These are phyloP conservation scores for Amblyopsis hoosieri DNA, from an alignment of 2,797 vertebrate species.

Conservation along the genomic window DNA sequence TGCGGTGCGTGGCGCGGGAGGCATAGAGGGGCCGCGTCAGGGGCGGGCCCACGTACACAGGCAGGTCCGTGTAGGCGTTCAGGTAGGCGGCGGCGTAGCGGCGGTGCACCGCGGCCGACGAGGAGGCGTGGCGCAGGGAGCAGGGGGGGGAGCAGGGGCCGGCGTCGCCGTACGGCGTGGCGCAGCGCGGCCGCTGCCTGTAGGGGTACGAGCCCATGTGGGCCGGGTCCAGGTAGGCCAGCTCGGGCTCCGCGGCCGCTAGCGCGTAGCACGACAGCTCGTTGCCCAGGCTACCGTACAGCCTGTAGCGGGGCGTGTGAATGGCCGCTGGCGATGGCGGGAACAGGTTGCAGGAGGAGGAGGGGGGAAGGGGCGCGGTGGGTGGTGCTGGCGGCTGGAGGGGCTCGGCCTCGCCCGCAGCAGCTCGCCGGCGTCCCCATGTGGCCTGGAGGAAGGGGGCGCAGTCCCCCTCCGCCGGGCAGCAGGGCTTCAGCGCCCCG, in stretches of 20 bases:
- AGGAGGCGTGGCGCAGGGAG: slow-evolving; percentile 75
- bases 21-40: slow-evolving; percentile 64
- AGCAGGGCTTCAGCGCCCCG: slow-evolving; percentile 68
- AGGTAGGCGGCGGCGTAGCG: slow-evolving; percentile 81
- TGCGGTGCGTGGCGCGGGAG: slow-evolving; percentile 74
- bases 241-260: slow-evolving; percentile 65
- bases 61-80: slow-evolving; percentile 82
- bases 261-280: slow-evolving; percentile 75
- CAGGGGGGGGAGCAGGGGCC: slow-evolving; percentile 42
- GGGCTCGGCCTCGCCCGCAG: slow-evolving; percentile 73
- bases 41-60: slow-evolving; percentile 76
- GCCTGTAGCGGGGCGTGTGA: slow-evolving; percentile 44
- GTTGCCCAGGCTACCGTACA: slow-evolving; percentile 69
- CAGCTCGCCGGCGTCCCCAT: slow-evolving; percentile 70
- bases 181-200: slow-evolving; percentile 74
- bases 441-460: slow-evolving; percentile 79
- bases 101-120: slow-evolving; percentile 79
- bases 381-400: slow-evolving; percentile 46
- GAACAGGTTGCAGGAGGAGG: slow-evolving; percentile 75
- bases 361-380: slow-evolving; percentile 77
- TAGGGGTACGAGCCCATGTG: slow-evolving; percentile 78
- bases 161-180: slow-evolving; percentile 33
- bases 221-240: slow-evolving; percentile 79
- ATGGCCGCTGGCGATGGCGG: slow-evolving; percentile 41
- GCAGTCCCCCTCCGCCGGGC: slow-evolving; percentile 76